These are phyloP conservation scores for Patella ulyssiponensis DNA, from an alignment of 2,888 invertebrate species.

Conservation along the genomic window DNA sequence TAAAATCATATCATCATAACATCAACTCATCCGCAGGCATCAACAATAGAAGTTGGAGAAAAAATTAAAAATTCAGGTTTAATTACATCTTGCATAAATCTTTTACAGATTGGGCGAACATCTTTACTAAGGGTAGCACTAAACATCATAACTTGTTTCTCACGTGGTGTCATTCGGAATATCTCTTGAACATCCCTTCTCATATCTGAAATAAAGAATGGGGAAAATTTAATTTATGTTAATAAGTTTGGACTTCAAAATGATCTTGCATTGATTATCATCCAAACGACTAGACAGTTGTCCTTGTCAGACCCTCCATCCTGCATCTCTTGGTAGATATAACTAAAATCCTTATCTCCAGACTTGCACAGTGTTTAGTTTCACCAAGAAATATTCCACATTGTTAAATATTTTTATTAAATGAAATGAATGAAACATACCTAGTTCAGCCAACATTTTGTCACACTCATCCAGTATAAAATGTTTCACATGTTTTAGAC, in stretches of 20 bases:
- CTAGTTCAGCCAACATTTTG: slow-evolving; percentile 97
- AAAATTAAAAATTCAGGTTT: slow-evolving; percentile 29
- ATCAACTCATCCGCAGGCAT: neutral
- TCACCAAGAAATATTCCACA: neutral
- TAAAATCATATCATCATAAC: too few species aligned
- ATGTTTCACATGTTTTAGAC: slow-evolving; percentile 95
- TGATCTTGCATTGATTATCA: too few species aligned
- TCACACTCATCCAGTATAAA: slow-evolving; percentile 99
- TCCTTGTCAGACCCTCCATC: neutral
- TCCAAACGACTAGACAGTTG: too few species aligned
- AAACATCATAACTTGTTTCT: slow-evolving; percentile 99
- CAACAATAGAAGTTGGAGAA: neutral
- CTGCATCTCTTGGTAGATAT: neutral
- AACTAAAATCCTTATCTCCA: neutral
- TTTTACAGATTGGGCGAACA: slow-evolving; percentile 99
- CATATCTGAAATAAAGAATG: slow-evolving; percentile 83
- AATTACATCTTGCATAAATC: slow-evolving; percentile 99
- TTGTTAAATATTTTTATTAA: neutral
- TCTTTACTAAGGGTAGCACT: slow-evolving; percentile 99
- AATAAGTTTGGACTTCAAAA: too few species aligned
- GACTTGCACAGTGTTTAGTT: neutral
- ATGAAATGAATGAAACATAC: slow-evolving; percentile 76
- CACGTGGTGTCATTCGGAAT: slow-evolving; percentile 97
- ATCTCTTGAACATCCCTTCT: slow-evolving; percentile 99
- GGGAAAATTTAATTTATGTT: too few species aligned